These are phyloP conservation scores for Geococcyx californianus DNA, from an alignment of 2,113 vertebrate genomes.

Conservation along the genomic window DNA sequence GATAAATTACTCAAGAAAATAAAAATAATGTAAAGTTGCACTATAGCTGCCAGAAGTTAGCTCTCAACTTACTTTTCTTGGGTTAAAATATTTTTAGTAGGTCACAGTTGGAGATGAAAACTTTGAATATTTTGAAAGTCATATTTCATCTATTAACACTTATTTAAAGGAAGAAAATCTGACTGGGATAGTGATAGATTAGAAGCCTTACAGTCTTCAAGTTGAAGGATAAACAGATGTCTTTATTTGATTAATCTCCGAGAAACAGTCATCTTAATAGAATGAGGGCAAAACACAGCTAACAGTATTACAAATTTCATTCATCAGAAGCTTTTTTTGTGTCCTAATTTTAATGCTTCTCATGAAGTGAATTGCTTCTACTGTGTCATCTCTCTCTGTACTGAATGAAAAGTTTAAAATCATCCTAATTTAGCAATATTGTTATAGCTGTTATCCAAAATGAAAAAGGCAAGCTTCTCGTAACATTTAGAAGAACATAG, in stretches of 20 bases:
- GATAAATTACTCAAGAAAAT: neutral
- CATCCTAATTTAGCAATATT: neutral
- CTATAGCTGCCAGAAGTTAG: neutral
- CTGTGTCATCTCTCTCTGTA: neutral
- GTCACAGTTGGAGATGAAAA: neutral
- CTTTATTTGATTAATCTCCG: neutral
- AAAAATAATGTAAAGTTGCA: too few species aligned
- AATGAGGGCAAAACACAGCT: neutral
- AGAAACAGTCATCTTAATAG: neutral
- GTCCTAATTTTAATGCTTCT: neutral
- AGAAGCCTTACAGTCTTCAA: neutral
- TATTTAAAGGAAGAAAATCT: neutral
- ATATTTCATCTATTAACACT: neutral
- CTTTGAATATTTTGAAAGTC: neutral
- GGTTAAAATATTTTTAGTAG: neutral
- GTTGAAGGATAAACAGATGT: neutral
- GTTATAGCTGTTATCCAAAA: neutral
- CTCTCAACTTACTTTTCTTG: neutral
- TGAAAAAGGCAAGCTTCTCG: neutral
- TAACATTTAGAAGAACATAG: neutral
- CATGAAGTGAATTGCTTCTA: neutral
- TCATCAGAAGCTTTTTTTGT: neutral
- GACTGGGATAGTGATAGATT: neutral
- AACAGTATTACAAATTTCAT: neutral
- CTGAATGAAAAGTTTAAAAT: neutral